Percentiles rank a stretch among this genome's conserved stretches.
Conservation (phyloP, 2,797 vertebrate species). For the Urocyon cinereoargenteus region DNA sequence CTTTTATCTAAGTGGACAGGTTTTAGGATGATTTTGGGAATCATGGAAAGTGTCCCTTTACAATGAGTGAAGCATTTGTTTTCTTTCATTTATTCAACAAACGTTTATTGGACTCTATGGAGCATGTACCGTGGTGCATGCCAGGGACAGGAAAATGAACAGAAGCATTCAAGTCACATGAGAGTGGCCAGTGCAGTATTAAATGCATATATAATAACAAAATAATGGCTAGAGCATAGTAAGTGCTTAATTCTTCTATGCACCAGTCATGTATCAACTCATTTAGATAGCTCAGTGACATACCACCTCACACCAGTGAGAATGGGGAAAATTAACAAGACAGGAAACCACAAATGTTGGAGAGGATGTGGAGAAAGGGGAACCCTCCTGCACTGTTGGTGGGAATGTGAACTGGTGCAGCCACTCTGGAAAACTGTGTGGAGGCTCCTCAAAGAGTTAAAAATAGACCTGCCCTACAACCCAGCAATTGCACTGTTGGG, state of each 20-base stretch:
- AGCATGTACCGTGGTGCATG: not conserved
- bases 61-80: not conserved
- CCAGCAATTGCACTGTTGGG: too few relatives aligned
- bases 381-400: too few relatives aligned
- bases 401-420: too few relatives aligned
- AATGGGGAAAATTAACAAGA: too few relatives aligned
- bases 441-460: too few relatives aligned
- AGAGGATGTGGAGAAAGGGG: too few relatives aligned
- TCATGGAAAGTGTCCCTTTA: not conserved
- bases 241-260: not conserved
- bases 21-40: slow-evolving; percentile 23
- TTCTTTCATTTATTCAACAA: slow-evolving; percentile 47
- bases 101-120: slow-evolving; percentile 21
- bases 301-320: too few relatives aligned
- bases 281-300: not conserved
- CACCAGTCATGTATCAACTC: not conserved
- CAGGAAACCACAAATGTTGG: too few relatives aligned
- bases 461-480: too few relatives aligned
- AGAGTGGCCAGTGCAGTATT: not conserved
- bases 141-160: not conserved
- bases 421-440: too few relatives aligned
- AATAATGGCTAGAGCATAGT: not conserved
- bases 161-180: not conserved
- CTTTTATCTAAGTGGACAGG: slow-evolving; percentile 22
- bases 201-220: not conserved